phyloP scores from a whole-genome alignment of 1,140 invertebrate species.

The Atopsyche davidsoni region DNA sequence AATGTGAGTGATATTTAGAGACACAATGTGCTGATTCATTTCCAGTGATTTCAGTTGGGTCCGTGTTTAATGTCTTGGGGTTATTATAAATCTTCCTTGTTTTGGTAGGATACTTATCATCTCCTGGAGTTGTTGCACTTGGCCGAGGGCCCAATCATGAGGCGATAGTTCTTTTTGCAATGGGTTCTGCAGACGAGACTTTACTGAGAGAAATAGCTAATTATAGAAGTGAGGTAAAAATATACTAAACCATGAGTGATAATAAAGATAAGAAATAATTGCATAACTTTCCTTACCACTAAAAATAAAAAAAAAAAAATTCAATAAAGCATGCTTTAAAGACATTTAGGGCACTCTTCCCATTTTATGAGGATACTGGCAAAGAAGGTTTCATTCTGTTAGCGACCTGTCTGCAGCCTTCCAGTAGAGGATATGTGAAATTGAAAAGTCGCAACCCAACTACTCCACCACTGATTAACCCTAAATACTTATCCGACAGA shows the following conservation, averaged over 20 bases:
- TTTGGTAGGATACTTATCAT: slow-evolving; percentile 44
- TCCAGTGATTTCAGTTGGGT: too few species aligned
- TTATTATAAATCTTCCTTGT: too few species aligned
- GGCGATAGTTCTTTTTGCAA: slow-evolving; percentile 57
- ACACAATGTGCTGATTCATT: too few species aligned
- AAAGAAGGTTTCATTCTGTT: slow-evolving; percentile 65
- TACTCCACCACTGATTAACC: slow-evolving; percentile 66
- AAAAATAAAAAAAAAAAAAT: too few species aligned
- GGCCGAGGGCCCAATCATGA: slow-evolving; percentile 42
- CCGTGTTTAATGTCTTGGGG: too few species aligned
- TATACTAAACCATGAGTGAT: slow-evolving; percentile 1
- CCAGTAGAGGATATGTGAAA: slow-evolving; percentile 57
- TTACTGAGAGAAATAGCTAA: slow-evolving; percentile 60
- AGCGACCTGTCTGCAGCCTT: slow-evolving; percentile 58
- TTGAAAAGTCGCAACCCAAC: slow-evolving; percentile 51
- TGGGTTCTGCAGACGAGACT: slow-evolving; percentile 61
- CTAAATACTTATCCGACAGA: slow-evolving; percentile 59
- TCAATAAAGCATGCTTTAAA: too few species aligned
- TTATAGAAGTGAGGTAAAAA: slow-evolving; percentile 52
- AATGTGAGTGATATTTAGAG: too few species aligned
- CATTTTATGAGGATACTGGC: slow-evolving; percentile 52
- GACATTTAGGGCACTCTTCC: slow-evolving; percentile 60
- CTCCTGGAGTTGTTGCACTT: slow-evolving; percentile 55
- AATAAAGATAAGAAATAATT: too few species aligned
- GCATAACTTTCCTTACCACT: too few species aligned